Conservation (phyloP, 1,140 invertebrate genomes). For the Anthonomus grandis region DNA sequence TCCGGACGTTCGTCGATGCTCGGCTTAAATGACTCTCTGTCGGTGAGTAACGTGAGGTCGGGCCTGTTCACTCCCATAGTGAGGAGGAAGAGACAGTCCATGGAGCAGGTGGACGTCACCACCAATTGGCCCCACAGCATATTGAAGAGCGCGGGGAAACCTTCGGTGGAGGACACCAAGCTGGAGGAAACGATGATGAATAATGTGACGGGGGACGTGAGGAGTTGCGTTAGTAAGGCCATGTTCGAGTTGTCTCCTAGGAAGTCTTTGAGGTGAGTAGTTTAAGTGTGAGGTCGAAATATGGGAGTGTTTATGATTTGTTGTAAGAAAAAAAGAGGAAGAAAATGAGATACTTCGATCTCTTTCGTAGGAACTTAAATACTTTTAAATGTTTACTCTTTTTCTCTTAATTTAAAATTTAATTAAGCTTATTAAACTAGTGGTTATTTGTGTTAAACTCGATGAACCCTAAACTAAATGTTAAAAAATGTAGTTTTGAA, state of each 20-base stretch:
- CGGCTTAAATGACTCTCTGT: neutral
- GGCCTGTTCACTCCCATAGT: constrained; percentile 38
- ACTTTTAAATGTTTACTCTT: too few relatives aligned
- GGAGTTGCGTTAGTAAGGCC: constrained; percentile 9
- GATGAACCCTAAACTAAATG: too few relatives aligned
- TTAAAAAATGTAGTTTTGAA: neutral
- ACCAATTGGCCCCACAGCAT: constrained; percentile 39
- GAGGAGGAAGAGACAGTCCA: constrained; percentile 30
- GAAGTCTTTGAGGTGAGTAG: constrained; percentile 15
- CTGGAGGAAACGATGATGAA: constrained; percentile 7
- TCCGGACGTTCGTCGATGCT: constrained; percentile 16
- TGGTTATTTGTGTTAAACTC: too few relatives aligned
- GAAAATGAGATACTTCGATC: too few relatives aligned
- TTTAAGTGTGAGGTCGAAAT: neutral
- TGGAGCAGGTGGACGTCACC: neutral
- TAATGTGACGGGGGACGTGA: constrained; percentile 11
- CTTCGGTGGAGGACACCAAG: constrained; percentile 6
- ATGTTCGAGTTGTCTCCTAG: constrained; percentile 24
- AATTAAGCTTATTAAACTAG: too few relatives aligned
- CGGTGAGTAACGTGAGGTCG: neutral
- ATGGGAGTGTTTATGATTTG: neutral
- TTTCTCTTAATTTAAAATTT: too few relatives aligned
- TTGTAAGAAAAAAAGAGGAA: neutral
- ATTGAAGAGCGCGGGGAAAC: constrained; percentile 32
- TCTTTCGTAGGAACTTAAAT: too few relatives aligned